Conservation (phyloP, 2,797 vertebrate genomes). For the Trematomus bernacchii region DNA sequence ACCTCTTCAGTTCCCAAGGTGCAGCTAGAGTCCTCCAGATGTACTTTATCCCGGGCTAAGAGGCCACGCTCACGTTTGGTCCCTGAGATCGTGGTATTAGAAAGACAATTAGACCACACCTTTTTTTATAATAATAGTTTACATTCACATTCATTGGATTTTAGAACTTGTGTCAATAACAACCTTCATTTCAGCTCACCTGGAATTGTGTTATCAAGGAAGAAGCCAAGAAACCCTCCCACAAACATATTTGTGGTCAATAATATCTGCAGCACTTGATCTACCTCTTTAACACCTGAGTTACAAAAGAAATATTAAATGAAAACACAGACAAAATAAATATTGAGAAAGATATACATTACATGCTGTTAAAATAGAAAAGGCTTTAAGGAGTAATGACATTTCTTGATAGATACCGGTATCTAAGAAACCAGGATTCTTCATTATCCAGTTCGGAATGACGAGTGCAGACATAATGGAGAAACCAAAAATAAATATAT, state of each 20-base stretch:
- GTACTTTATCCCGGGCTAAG: constrained; percentile 74
- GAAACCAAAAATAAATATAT: constrained; percentile 95
- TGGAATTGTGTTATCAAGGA: constrained; percentile 95
- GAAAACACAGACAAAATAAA: neutral
- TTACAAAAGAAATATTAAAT: constrained; percentile 5
- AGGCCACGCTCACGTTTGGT: constrained; percentile 90
- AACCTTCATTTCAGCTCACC: constrained; percentile 79
- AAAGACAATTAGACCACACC: neutral
- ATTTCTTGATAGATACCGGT: constrained; percentile 84
- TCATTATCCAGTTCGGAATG: constrained; percentile 91
- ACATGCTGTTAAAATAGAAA: neutral
- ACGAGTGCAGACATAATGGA: constrained; percentile 90
- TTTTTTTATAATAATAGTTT: fast-evolving
- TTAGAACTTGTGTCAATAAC: constrained; percentile 4
- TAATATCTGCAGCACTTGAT: constrained; percentile 91
- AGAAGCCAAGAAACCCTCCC: constrained; percentile 92
- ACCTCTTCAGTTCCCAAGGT: constrained; percentile 72
- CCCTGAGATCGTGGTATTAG: constrained; percentile 75
- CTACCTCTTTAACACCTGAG: constrained; percentile 88
- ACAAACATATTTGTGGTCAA: constrained; percentile 96
- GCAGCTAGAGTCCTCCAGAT: constrained; percentile 54
- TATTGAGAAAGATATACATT: neutral
- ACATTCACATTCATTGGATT: neutral
- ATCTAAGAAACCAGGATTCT: constrained; percentile 83
- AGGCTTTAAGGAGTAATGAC: neutral